Percentiles rank a stretch among this genome's conserved stretches.
Evolutionary conservation across 2,797 vertebrate species (phyloP).

Genomic region (Acanthis flammea): DNA sequence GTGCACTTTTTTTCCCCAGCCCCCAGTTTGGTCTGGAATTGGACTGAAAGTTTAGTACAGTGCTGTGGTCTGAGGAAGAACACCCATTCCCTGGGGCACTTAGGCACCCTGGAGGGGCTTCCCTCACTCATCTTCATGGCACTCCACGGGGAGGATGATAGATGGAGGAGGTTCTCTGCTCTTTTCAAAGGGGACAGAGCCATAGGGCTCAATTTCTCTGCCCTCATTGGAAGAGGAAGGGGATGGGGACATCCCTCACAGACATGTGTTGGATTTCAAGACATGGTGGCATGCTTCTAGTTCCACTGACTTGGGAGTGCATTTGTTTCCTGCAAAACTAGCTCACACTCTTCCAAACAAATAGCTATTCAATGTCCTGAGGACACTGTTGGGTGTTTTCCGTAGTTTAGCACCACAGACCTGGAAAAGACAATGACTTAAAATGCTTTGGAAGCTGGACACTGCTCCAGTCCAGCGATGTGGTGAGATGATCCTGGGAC

Average conservation of each 20-base stretch:
- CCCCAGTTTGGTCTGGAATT: neutral
- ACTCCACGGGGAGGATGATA: too few species aligned
- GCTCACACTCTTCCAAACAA: neutral
- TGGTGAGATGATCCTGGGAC: rapidly evolving
- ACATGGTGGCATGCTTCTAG: rapidly evolving
- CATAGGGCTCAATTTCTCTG: neutral
- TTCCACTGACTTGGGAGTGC: neutral
- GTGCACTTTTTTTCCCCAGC: neutral
- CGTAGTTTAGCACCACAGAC: neutral
- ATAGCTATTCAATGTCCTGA: rapidly evolving
- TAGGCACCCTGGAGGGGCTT: neutral
- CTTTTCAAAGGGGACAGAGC: neutral
- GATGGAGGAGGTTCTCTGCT: neutral
- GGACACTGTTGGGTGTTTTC: neutral
- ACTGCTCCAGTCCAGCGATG: rapidly evolving
- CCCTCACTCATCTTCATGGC: neutral
- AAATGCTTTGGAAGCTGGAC: neutral
- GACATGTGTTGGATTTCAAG: rapidly evolving
- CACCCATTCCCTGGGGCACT: neutral
- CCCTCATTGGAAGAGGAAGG: neutral
- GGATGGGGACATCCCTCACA: neutral
- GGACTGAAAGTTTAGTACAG: neutral
- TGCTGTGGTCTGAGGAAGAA: neutral
- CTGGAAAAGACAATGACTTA: neutral
- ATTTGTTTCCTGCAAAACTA: neutral